Percentiles rank a stretch among this genome's conserved stretches.
These are phyloP conservation scores for Natrix natrix DNA, from an alignment of 2,797 vertebrate genomes.

Conservation along the genomic window DNA sequence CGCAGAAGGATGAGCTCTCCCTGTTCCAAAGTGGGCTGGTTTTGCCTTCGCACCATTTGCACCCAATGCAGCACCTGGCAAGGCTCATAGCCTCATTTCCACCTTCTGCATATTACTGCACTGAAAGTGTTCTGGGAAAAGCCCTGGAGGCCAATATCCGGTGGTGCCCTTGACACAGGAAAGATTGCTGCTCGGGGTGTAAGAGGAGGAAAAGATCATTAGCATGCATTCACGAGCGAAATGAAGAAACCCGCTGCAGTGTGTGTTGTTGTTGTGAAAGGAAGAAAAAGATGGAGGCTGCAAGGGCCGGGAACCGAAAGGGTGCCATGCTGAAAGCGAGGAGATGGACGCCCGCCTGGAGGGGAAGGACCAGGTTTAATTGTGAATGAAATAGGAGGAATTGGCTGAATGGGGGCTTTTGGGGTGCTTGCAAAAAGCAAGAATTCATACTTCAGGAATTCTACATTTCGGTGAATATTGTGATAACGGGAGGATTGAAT, in stretches of 20 bases:
- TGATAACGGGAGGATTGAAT: neutral
- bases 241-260: neutral
- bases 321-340: neutral
- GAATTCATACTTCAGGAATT: neutral
- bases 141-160: neutral
- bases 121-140: neutral
- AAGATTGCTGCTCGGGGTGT: neutral
- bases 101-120: neutral
- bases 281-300: neutral
- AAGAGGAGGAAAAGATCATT: neutral
- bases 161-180: neutral
- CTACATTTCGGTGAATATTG: neutral
- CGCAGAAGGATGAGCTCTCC: neutral
- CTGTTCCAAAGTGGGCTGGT: neutral
- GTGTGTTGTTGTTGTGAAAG: neutral
- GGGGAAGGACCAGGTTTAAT: neutral
- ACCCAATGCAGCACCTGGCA: neutral
- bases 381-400: neutral
- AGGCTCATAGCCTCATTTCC: neutral
- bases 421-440: neutral
- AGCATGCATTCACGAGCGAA: neutral
- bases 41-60: neutral
- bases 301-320: neutral
- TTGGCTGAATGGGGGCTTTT: neutral
- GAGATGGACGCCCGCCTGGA: neutral